Evolutionary conservation across 2,113 vertebrate species (phyloP).

Genomic region (Melanocharis versteri): DNA sequence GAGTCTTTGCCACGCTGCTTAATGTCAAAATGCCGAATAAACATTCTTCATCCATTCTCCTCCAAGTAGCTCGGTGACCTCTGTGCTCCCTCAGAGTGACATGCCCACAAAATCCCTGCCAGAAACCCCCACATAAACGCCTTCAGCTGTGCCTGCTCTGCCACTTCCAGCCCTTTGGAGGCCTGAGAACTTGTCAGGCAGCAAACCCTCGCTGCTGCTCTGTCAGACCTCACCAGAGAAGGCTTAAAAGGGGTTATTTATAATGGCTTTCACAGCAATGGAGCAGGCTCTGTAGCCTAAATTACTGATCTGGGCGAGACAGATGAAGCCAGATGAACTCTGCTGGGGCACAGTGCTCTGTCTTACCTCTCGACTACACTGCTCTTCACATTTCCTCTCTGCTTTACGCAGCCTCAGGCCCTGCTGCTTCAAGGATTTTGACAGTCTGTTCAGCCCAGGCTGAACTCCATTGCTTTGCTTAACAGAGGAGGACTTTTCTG

Average conservation of each 20-base stretch:
- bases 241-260: neutral
- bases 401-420: accelerated
- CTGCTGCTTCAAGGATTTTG: neutral
- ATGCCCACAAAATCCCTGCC: neutral
- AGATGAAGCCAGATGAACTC: neutral
- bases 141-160: neutral
- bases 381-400: neutral
- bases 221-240: neutral
- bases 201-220: neutral
- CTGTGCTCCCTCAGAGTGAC: neutral
- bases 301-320: neutral
- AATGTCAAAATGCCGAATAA: neutral
- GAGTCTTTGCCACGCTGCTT: neutral
- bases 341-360: neutral
- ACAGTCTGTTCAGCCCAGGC: neutral
- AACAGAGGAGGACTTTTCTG: neutral
- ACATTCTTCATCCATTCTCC: neutral
- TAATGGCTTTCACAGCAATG: neutral
- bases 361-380: neutral
- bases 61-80: neutral
- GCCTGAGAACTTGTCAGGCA: neutral
- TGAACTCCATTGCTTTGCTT: neutral
- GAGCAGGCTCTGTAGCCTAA: neutral
- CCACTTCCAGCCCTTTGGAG: neutral
- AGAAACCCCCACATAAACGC: accelerated